Conservation (phyloP, 2,113 vertebrate genomes). For the Gila orcuttii region DNA sequence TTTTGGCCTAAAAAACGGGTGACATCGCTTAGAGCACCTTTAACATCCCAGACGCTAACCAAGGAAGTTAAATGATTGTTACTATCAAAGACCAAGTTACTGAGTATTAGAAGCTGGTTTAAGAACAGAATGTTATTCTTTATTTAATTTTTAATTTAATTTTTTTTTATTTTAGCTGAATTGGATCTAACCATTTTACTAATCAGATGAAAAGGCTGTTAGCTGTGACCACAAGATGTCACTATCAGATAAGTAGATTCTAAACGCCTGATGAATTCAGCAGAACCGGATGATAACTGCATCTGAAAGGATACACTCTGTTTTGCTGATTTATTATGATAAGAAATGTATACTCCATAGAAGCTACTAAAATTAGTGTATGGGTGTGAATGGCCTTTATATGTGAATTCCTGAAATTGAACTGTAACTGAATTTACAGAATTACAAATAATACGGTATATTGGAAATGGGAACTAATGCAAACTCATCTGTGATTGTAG, state of each 20-base stretch:
- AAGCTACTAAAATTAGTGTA: background rate
- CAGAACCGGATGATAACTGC: background rate
- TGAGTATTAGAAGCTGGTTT: background rate
- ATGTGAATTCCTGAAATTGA: background rate
- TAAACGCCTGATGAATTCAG: background rate
- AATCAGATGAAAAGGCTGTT: background rate
- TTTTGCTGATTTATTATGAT: background rate
- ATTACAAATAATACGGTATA: background rate
- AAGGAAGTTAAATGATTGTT: background rate
- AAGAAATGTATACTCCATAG: background rate
- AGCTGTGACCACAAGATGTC: constrained; percentile 15
- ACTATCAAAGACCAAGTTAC: background rate
- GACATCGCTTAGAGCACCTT: background rate
- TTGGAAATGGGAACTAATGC: background rate
- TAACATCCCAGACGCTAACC: background rate
- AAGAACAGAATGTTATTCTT: no score
- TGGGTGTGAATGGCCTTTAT: background rate
- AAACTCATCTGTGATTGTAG: background rate
- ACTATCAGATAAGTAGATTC: background rate
- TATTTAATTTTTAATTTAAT: no score
- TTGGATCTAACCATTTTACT: background rate
- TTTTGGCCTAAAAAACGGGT: no score
- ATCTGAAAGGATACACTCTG: background rate
- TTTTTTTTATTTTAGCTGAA: background rate
- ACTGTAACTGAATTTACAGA: background rate